phyloP scores from a whole-genome alignment of 2,797 vertebrate genomes.

The Bradypus variegatus region DNA sequence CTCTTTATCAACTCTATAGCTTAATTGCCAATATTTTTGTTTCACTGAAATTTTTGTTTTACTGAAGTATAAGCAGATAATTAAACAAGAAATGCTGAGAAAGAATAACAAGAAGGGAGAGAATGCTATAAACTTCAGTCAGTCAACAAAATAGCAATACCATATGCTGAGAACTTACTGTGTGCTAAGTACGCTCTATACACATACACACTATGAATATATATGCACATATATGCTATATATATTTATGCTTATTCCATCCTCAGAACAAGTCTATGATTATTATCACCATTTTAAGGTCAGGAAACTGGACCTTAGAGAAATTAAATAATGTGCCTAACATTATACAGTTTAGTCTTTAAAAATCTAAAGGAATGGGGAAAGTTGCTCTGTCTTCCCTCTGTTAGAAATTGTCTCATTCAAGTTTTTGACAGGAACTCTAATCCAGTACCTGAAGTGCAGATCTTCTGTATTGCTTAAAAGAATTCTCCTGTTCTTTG shows the following conservation, averaged over 20 bases:
- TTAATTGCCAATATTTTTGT: constrained; percentile 1
- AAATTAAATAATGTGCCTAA: background rate
- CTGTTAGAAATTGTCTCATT: background rate
- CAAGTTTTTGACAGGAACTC: constrained; percentile 13
- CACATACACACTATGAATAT: no score
- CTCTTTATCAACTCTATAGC: background rate
- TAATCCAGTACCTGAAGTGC: background rate
- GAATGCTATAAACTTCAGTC: background rate
- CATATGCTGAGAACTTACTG: background rate
- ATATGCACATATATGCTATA: background rate
- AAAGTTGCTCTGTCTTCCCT: background rate
- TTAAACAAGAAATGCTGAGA: background rate
- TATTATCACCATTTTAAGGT: background rate
- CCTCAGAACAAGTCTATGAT: background rate
- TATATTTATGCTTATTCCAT: background rate
- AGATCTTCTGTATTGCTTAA: background rate
- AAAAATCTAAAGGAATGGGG: background rate
- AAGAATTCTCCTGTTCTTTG: background rate
- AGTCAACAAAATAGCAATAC: background rate
- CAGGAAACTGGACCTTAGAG: background rate
- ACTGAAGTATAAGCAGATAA: background rate
- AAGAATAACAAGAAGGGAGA: background rate
- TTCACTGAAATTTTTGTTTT: constrained; percentile 19
- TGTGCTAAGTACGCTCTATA: background rate
- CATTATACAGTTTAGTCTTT: background rate